Percentiles rank a stretch among this genome's conserved stretches.
Evolutionary conservation across 2,888 invertebrate genomes (phyloP).

Genomic region (Athrips mouffetella): DNA sequence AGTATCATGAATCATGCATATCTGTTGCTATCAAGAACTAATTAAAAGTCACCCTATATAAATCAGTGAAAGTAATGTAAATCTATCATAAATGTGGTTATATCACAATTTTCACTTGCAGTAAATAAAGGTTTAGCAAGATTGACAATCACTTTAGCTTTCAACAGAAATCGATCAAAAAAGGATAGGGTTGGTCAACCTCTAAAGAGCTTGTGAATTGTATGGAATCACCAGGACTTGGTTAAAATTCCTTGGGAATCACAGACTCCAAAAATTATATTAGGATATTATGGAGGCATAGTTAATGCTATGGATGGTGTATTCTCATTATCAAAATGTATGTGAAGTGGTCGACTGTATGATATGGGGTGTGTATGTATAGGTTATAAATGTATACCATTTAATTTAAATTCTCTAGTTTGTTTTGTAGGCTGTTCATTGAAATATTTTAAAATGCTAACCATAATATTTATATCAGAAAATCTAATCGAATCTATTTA

Average conservation of each 20-base stretch:
- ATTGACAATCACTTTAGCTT: background rate
- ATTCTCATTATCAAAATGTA: slow-evolving; percentile 55
- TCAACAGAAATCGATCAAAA: background rate
- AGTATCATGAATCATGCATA: too few relatives aligned
- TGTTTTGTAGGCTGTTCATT: slow-evolving; percentile 1
- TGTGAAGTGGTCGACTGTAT: slow-evolving; percentile 51
- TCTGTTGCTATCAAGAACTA: too few relatives aligned
- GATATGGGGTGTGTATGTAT: slow-evolving; percentile 30
- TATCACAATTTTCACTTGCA: too few relatives aligned
- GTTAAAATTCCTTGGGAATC: too few relatives aligned
- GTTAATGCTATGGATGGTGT: slow-evolving; percentile 58
- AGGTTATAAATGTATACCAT: slow-evolving; percentile 56
- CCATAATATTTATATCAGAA: too few relatives aligned
- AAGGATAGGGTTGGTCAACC: slow-evolving; percentile 56
- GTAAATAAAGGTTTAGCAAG: too few relatives aligned
- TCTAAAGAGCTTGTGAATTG: slow-evolving; percentile 47
- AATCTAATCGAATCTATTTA: too few relatives aligned
- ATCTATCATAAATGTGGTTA: too few relatives aligned
- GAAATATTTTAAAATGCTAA: too few relatives aligned
- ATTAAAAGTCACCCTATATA: too few relatives aligned
- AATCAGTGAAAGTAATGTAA: too few relatives aligned
- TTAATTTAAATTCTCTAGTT: slow-evolving; percentile 42
- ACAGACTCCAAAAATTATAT: slow-evolving; percentile 65
- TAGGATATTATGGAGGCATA: slow-evolving; percentile 60
- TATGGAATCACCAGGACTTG: too few relatives aligned